Evolutionary conservation across 2,797 vertebrate genomes (phyloP).

Genomic region (Artibeus lituratus): DNA sequence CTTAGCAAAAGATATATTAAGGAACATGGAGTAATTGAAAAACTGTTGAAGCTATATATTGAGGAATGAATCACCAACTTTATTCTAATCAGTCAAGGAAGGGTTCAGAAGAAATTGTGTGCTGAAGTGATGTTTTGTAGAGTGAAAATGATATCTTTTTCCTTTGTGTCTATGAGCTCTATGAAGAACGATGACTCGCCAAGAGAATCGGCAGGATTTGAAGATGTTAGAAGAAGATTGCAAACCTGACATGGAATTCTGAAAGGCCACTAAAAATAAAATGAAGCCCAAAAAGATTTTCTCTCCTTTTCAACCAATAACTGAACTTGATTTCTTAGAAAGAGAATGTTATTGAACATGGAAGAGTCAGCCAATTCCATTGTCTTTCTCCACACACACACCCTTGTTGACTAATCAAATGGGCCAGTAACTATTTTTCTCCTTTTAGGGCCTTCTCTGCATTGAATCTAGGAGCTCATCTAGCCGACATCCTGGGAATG

Average conservation of each 20-base stretch:
- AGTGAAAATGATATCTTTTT: conserved; percentile 21
- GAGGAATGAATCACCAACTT: conserved; percentile 23
- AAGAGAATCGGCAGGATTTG: conserved; percentile 13
- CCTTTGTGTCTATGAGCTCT: not conserved
- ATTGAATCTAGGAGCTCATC: not conserved
- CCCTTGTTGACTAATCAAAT: not conserved
- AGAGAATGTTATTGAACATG: not conserved
- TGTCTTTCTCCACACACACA: not conserved
- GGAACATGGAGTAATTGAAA: conserved; percentile 3
- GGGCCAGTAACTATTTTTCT: conserved; percentile 4
- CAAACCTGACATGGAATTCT: conserved; percentile 11
- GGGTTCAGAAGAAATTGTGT: not conserved
- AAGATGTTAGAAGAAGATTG: conserved; percentile 34
- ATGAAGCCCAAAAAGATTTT: conserved; percentile 7
- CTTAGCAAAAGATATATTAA: not conserved
- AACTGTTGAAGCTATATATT: not conserved
- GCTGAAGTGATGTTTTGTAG: conserved; percentile 28
- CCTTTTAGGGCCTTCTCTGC: not conserved
- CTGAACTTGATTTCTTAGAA: conserved; percentile 25
- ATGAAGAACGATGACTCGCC: conserved; percentile 1
- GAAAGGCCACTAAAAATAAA: conserved; percentile 39
- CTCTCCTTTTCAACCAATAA: conserved; percentile 7
- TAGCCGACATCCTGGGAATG: not conserved
- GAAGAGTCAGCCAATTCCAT: not conserved
- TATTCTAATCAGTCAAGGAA: conserved; percentile 28